Evolutionary conservation across 2,113 vertebrate genomes (phyloP), one percentile per base, ranked within the genome.

Genomic region (Paratilapia polleni): DNA sequence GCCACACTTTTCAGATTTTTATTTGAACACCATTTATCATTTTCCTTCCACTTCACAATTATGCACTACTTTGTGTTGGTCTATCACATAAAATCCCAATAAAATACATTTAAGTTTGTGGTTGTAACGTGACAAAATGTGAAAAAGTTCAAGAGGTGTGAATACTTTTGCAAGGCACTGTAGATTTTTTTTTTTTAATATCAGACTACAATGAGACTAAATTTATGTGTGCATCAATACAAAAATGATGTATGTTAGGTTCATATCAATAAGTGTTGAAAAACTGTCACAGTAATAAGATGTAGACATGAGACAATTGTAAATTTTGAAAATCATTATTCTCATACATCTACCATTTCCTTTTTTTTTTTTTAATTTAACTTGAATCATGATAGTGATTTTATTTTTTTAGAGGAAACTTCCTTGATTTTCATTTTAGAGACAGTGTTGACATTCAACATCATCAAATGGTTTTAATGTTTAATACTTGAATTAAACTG

Each of bases 401-500:
- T 24, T 19, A 12, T 78, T 26, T 26, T 19, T 62, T 62, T 62
- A 22, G 76, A 15, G 61, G 19, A 58, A n/a, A 57, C 68, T 38
- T 61, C 20, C 43, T 31, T 26, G 54, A 70, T 12, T 74, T 61
- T 76, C 8, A 14, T 59, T 80, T 80, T 70, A 60, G 11, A 54
- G 26, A 20, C n/a, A 57, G 49, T 60, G 28, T 82, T 89, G 49
- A 86, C 28, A 81, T 89, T 85, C 59, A 86, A 80, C 62, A 60
- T 68, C 14, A 12, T 60, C 7, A 64, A 78, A 68, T 68, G 58
- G 20, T 85, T 80, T 80, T 88, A 64, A 86, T 85, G 60, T 81
- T 84, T 14, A 70, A 81, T 80, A 85, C 80, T 90, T 91, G 59
- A 82, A 91, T 84, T 59, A 89, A 91, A 90, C 26, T 52, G 24